Evolutionary conservation across 2,797 vertebrate species (phyloP), one percentile per base, ranked within the genome.

Genomic region (Epinephelus coioides): DNA sequence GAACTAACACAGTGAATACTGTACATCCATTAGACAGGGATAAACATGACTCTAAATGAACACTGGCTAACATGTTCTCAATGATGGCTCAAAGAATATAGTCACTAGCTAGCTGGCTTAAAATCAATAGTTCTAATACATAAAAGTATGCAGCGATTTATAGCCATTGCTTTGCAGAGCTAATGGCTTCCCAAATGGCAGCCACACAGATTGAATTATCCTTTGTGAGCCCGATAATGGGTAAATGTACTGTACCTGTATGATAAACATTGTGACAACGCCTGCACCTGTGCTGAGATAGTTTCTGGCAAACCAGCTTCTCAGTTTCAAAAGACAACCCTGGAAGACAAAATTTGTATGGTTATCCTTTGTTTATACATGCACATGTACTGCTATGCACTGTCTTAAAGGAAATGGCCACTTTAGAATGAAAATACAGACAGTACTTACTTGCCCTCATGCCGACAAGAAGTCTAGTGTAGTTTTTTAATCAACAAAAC

Each of bases 261-360:
- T 84, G 65, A 94, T 91, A 23, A 92, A 94, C 83, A 94, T 81
- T 0, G 90, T 79, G 56, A 92, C 71, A 0, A 95, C 89, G 6
- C 94, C 94, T 17, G 93, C 86, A 0, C 89, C 94, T 2, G 93
- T 94, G 78, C 88, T 90, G 0, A 79, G 80, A 47, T 91, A 94
- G 78, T 94, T 93, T 15, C 69, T 21, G 17, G 86, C 63, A 82
- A 93, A 95, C 92, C 93, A 95, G 73, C 89, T 40, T 70, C 68
- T 89, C 75, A 95, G 79, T 73, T 89, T 92, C 6, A 25, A 5
- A 0, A 89, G 65, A 82, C 94, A 95, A 68, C 94, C 94, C 94
- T 95, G 74, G 47, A 78, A 82, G 46, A 76, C 38, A 75, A 21
- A 23, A 76, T 23, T 2, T 44, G 9, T 5, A 40, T 5, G 2